These are phyloP conservation scores for Anastrepha ludens DNA, from an alignment of 1,140 invertebrate species.

Conservation along the genomic window DNA sequence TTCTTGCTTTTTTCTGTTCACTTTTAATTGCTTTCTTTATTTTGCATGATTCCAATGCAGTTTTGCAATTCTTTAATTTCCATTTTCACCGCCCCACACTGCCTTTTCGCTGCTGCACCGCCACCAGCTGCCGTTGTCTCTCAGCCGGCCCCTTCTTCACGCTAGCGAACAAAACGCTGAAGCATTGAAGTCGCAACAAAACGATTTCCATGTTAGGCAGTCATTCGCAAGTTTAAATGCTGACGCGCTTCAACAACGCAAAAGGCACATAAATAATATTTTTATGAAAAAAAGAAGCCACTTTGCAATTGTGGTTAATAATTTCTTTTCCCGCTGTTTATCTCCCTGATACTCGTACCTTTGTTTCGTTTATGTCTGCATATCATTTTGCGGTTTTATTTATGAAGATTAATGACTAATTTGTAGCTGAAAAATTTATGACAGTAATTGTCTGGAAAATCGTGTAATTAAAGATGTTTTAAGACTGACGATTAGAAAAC, in stretches of 20 bases:
- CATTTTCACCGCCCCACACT: neutral
- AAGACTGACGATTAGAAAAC: neutral
- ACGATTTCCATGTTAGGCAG: slow-evolving; percentile 33
- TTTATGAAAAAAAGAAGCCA: neutral
- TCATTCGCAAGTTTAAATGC: neutral
- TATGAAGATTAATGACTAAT: slow-evolving; percentile 14
- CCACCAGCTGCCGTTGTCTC: neutral
- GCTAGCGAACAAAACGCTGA: neutral
- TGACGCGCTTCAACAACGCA: neutral
- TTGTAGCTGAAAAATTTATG: neutral
- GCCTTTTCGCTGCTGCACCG: neutral
- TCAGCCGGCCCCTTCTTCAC: neutral
- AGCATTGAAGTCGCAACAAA: neutral
- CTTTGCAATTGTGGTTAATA: slow-evolving; percentile 30
- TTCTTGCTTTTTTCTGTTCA: neutral
- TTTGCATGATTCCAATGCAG: neutral
- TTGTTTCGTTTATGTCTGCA: neutral
- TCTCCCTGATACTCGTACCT: neutral
- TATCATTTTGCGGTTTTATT: slow-evolving; percentile 31
- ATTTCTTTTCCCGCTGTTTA: neutral
- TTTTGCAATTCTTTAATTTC: slow-evolving; percentile 16
- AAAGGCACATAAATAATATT: slow-evolving; percentile 20
- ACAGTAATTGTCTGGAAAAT: slow-evolving; percentile 25
- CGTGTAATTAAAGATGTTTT: neutral
- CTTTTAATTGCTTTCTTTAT: slow-evolving; percentile 9